Conservation (phyloP, 2,888 invertebrate species). For the Pyrocoelia pectoralis region DNA sequence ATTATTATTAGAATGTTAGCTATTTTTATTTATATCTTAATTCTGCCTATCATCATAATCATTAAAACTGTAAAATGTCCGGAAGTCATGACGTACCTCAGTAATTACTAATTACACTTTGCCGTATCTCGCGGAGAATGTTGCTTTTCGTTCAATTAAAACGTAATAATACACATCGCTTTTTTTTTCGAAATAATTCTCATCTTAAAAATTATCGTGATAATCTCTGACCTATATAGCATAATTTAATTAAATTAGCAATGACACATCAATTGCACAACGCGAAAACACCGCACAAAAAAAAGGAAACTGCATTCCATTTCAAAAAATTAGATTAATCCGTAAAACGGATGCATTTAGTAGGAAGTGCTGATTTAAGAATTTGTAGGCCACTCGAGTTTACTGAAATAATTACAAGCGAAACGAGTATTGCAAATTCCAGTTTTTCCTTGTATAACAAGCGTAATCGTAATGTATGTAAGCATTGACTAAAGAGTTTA, state of each 20-base stretch:
- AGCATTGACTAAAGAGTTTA: too few relatives aligned
- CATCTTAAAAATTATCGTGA: too few relatives aligned
- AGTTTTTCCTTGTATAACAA: not conserved
- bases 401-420: not conserved
- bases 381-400: not conserved
- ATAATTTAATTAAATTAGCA: not conserved
- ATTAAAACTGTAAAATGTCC: slow-evolving; percentile 11
- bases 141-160: slow-evolving; percentile 6
- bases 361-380: not conserved
- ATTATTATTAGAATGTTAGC: too few relatives aligned
- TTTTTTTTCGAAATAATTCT: not conserved
- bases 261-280: not conserved
- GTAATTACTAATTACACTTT: not conserved
- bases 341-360: not conserved
- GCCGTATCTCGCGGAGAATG: not conserved
- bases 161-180: not conserved
- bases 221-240: not conserved
- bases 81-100: not conserved
- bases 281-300: not conserved
- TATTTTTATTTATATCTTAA: not conserved
- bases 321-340: not conserved
- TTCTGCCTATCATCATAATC: not conserved
- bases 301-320: not conserved
- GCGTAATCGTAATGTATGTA: not conserved
- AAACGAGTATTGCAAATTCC: not conserved